Percentiles rank a stretch among this genome's conserved stretches.
Conservation (phyloP, 35 echinoderm and acorn worm species). For the Apostichopus californicus region DNA sequence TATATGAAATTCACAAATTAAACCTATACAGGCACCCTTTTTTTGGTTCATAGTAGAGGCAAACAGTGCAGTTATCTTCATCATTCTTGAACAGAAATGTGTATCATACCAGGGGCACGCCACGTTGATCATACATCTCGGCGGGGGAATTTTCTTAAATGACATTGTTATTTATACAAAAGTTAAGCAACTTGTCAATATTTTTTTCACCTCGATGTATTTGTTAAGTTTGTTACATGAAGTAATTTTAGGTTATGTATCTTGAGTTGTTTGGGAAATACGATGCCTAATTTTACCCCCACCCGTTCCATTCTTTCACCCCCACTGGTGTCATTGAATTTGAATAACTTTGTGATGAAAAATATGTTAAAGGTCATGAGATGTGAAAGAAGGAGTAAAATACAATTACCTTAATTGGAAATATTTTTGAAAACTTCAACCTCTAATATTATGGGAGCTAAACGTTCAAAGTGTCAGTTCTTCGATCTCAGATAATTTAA, state of each 20-base stretch:
- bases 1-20: no score
- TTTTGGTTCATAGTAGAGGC: no score
- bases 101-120: neutral
- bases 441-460: no score
- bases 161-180: neutral
- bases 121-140: neutral
- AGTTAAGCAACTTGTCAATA: neutral
- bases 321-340: neutral
- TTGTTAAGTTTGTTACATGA: neutral
- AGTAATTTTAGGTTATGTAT: neutral
- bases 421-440: no score
- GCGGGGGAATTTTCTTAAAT: neutral
- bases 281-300: neutral
- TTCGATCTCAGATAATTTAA: no score
- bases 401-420: no score
- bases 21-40: no score
- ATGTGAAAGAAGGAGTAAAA: no score
- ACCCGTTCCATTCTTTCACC: neutral
- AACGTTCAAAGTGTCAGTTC: no score
- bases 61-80: no score
- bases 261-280: neutral
- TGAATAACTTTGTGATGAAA: neutral
- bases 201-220: neutral
- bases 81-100: no score
- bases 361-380: neutral